Evolutionary conservation across 2,888 invertebrate genomes (phyloP).

Genomic region (Bugulina stolonifera): DNA sequence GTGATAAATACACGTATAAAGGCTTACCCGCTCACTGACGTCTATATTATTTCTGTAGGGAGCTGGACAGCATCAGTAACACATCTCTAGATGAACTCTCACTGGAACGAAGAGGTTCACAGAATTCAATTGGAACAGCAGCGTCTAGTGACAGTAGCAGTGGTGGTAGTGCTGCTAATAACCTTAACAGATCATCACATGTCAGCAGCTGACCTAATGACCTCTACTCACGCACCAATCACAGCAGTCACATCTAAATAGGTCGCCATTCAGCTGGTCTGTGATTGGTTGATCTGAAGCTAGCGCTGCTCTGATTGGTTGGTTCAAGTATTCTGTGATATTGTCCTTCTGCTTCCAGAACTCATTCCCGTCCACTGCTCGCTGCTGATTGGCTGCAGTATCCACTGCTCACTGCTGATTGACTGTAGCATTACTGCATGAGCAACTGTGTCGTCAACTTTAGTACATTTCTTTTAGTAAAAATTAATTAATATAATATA

Average conservation of each 20-base stretch:
- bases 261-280: not conserved
- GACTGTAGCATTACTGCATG: too few species aligned
- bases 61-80: constrained; percentile 72
- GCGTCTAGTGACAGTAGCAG: constrained; percentile 86
- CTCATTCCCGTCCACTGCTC: constrained; percentile 20
- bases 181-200: constrained; percentile 20
- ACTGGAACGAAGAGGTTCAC: constrained; percentile 59
- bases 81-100: constrained; percentile 50
- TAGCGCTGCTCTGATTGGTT: not conserved
- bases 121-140: constrained; percentile 57
- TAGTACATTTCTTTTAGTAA: too few species aligned
- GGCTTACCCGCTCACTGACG: too few species aligned
- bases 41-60: constrained; percentile 21
- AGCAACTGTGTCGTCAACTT: too few species aligned
- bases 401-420: too few species aligned
- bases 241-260: not conserved
- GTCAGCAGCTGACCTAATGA: constrained; percentile 22
- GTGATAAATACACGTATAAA: too few species aligned
- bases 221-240: not conserved
- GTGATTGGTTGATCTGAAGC: not conserved
- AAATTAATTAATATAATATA: too few species aligned
- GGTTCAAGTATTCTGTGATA: not conserved
- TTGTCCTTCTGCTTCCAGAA: constrained; percentile 18
- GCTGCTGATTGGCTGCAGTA: too few species aligned
- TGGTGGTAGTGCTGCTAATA: constrained; percentile 57